Conservation (phyloP, 2,113 vertebrate species). For the Canis aureus region DNA sequence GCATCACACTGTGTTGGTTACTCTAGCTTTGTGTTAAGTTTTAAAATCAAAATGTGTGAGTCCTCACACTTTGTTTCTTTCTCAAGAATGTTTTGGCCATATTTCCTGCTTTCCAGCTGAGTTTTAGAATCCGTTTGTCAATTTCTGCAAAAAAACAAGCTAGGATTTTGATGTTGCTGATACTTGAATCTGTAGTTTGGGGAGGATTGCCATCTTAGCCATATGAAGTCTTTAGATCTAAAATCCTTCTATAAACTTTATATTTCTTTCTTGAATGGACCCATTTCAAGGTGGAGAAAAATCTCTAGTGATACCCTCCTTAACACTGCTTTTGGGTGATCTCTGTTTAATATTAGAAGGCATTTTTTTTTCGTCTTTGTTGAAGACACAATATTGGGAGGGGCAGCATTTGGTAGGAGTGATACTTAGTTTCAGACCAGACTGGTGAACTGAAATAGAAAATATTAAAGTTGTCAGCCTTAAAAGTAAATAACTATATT, state of each 20-base stretch:
- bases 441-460: background rate
- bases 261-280: background rate
- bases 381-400: background rate
- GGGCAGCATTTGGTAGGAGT: background rate
- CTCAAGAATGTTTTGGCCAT: background rate
- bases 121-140: background rate
- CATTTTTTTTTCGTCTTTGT: background rate
- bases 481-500: background rate
- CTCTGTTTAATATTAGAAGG: background rate
- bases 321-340: background rate
- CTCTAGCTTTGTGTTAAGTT: background rate
- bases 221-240: background rate
- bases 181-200: background rate
- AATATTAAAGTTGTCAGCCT: background rate
- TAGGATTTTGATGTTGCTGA: background rate
- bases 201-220: background rate
- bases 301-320: background rate
- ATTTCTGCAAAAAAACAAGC: background rate
- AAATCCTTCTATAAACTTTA: background rate
- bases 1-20: background rate
- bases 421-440: background rate
- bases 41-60: background rate
- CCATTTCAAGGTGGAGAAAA: background rate
- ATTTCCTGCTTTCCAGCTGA: background rate
- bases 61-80: background rate